Conservation (phyloP, 2,113 vertebrate genomes). For the Myanophis thanlyinensis region DNA sequence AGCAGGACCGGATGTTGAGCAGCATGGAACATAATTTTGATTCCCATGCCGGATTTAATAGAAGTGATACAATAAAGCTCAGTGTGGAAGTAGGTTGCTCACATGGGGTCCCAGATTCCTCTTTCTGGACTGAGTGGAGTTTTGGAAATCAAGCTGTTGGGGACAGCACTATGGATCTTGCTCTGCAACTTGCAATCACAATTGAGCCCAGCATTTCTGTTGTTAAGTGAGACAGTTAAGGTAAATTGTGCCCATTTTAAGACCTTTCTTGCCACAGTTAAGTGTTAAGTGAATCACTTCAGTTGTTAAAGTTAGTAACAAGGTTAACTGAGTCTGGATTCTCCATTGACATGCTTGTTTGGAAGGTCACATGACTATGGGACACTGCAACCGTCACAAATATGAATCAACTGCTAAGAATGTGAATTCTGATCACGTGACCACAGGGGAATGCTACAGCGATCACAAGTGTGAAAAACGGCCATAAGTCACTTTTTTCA, state of each 20-base stretch:
- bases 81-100: not conserved
- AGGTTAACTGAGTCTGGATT: not conserved
- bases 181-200: not conserved
- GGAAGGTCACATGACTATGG: too few relatives aligned
- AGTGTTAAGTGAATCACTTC: too few relatives aligned
- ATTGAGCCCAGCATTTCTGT: not conserved
- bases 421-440: too few relatives aligned
- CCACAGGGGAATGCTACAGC: too few relatives aligned
- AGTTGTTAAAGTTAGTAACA: not conserved
- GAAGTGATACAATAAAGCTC: not conserved
- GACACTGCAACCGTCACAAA: too few relatives aligned
- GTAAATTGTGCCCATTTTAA: not conserved
- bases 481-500: not conserved
- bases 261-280: not conserved
- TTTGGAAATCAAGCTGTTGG: not conserved
- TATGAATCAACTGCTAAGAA: too few relatives aligned
- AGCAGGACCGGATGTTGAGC: not conserved
- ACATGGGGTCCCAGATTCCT: not conserved
- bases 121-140: not conserved
- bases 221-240: not conserved
- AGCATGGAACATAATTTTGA: not conserved
- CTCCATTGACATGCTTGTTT: too few relatives aligned
- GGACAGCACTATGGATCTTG: not conserved
- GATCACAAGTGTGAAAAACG: not conserved
- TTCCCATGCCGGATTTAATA: not conserved